Evolutionary conservation across 2,888 invertebrate genomes (phyloP).

Genomic region (Melinaea marsaeus): DNA sequence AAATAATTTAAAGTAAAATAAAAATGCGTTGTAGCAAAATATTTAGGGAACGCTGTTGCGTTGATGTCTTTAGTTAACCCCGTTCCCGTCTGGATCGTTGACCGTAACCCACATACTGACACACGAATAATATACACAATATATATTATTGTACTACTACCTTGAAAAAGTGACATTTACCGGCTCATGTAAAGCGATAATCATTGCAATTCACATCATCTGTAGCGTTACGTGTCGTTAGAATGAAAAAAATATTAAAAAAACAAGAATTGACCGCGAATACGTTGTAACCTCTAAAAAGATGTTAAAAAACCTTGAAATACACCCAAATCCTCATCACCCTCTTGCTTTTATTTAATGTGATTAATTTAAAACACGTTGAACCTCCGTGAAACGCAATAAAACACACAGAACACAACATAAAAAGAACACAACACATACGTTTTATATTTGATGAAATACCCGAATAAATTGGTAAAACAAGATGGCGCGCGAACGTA

Average conservation of each 20-base stretch:
- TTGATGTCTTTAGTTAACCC: conserved; percentile 53
- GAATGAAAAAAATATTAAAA: conserved; percentile 41
- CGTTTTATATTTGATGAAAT: conserved; percentile 61
- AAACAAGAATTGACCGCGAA: conserved; percentile 45
- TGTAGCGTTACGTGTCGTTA: conserved; percentile 42
- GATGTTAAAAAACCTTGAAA: conserved; percentile 42
- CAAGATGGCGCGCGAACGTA: conserved; percentile 62
- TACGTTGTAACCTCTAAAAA: conserved; percentile 51
- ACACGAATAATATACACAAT: conserved; percentile 6
- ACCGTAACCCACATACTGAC: conserved; percentile 45
- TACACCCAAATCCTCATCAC: conserved; percentile 54
- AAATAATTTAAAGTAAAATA: background rate
- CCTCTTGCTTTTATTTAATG: conserved; percentile 21
- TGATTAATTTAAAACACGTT: conserved; percentile 18
- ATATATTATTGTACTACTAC: conserved; percentile 13
- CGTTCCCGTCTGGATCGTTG: conserved; percentile 37
- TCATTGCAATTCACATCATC: conserved; percentile 68
- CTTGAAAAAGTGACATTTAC: conserved; percentile 43
- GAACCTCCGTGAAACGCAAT: conserved; percentile 44
- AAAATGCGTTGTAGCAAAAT: conserved; percentile 18
- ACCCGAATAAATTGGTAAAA: conserved; percentile 52
- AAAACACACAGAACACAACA: conserved; percentile 52
- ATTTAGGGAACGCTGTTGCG: conserved; percentile 31
- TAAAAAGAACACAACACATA: conserved; percentile 48
- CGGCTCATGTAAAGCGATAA: conserved; percentile 51